Evolutionary conservation across 2,888 invertebrate species (phyloP).

Genomic region (Altica lythri): DNA sequence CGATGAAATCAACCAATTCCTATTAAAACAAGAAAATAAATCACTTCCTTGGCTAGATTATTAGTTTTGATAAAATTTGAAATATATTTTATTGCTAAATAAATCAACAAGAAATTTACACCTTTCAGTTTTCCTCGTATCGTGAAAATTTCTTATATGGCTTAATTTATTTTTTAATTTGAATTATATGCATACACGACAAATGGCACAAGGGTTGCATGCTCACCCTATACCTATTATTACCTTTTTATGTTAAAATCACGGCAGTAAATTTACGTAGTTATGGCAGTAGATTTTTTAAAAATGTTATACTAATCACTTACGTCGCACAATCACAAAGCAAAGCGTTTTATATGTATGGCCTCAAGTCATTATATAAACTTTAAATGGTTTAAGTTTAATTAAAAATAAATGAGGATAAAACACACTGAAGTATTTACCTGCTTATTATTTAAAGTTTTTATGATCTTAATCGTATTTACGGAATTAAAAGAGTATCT

Average conservation of each 20-base stretch:
- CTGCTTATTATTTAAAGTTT: no score
- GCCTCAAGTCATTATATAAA: no score
- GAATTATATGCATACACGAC: constrained; percentile 51
- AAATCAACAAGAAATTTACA: constrained; percentile 11
- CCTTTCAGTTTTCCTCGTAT: constrained; percentile 23
- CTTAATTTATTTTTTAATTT: constrained; percentile 52
- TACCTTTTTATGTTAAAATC: constrained; percentile 39
- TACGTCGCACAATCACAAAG: constrained; percentile 21
- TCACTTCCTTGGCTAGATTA: no score
- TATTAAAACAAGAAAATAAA: no score
- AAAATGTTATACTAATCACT: constrained; percentile 22
- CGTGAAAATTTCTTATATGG: constrained; percentile 42
- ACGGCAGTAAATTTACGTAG: constrained; percentile 30
- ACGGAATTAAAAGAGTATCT: no score
- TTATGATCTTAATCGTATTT: no score
- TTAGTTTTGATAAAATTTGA: no score
- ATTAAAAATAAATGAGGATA: no score
- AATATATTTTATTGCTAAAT: background rate
- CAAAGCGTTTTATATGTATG: background rate
- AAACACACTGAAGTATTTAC: no score
- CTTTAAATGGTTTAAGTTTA: no score
- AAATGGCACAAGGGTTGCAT: constrained; percentile 45
- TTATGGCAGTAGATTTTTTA: constrained; percentile 38
- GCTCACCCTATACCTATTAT: constrained; percentile 42
- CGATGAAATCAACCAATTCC: no score